Base-by-base conservation (phyloP, 2,797 vertebrate species). In the Anomalospiza imberbis region DNA sequence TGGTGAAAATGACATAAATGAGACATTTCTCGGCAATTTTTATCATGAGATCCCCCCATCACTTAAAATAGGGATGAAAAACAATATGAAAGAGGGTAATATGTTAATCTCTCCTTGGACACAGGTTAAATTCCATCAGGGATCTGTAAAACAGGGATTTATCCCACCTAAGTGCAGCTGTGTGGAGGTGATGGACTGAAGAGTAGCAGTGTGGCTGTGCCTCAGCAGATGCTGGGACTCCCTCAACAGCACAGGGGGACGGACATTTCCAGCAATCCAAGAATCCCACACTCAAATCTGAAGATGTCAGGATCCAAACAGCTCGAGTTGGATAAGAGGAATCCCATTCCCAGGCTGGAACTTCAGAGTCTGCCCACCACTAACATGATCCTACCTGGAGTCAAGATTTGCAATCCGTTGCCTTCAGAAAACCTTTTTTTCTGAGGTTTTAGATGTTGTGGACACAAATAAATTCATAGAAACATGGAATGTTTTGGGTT, bases 301-400 rank as follows among this genome's bases (percentile, higher is more conserved):
- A 31, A 68, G 15, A 20, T 17, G 4, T 14, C 70, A 34, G 13
- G 18, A 57, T 42, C 31, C 66, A 17, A 58, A 58, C 6, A 65
- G 47, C 28, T 60, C 0, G 0, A 19, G 24, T 0, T 70, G 82
- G 40, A 16, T 34, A 7, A 79, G 6, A 15, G 21, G 9, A 60
- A 32, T 21, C 28, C 42, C 16, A 7, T 26, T 32, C 20, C 29
- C 73, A 54, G 9, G 31, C 61, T 75, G 14, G 42, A 58, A 42
- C 1, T 36, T 70, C 2, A 1, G 5, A 26, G 6, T 5, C 9
- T 51, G 60, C 29, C 17, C 34, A 20, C 13, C 14, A 12, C 11
- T 26, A 12, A 48, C 3, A 3, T 3, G 9, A 67, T 44, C 13
- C 50, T 26, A 36, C 45, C 21, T 40, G 22, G 61, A 86, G 47